phyloP scores from a whole-genome alignment of 2,888 invertebrate genomes.

The Eumerus sabulonum region DNA sequence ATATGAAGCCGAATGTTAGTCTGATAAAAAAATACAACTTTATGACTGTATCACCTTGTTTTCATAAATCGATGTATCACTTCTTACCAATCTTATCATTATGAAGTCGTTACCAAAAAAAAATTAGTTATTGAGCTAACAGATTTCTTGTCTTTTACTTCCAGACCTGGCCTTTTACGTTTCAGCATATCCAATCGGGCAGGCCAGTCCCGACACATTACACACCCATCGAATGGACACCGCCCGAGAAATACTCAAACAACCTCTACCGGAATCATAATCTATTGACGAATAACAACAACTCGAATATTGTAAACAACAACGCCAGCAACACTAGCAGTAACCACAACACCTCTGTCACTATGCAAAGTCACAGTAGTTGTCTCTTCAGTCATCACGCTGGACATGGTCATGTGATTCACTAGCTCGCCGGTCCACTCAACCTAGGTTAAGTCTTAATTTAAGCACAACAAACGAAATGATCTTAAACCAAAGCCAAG shows the following conservation, averaged over 20 bases:
- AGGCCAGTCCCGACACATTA: conserved; percentile 52
- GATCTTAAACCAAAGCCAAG: conserved; percentile 46
- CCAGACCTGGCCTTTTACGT: conserved; percentile 91
- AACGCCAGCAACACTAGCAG: conserved; percentile 32
- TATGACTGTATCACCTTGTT: too few species aligned
- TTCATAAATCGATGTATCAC: too few species aligned
- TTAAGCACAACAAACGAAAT: neutral
- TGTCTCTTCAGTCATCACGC: conserved; percentile 40
- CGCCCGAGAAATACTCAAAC: conserved; percentile 56
- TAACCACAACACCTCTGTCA: conserved; percentile 18
- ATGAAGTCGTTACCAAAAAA: too few species aligned
- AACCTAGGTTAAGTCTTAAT: neutral
- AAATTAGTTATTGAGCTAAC: too few species aligned
- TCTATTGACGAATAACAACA: conserved; percentile 38
- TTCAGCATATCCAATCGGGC: conserved; percentile 80
- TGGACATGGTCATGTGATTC: conserved; percentile 56
- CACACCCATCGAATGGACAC: conserved; percentile 51
- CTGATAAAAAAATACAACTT: too few species aligned
- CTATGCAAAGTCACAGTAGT: conserved; percentile 48
- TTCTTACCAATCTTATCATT: too few species aligned
- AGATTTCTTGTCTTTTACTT: too few species aligned
- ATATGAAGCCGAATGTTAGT: too few species aligned
- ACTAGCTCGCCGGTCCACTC: conserved; percentile 7
- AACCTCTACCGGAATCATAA: conserved; percentile 59
- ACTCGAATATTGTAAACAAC: conserved; percentile 38